These are phyloP conservation scores for Crossocerus cetratus DNA, from an alignment of 2,888 invertebrate species.

Conservation along the genomic window DNA sequence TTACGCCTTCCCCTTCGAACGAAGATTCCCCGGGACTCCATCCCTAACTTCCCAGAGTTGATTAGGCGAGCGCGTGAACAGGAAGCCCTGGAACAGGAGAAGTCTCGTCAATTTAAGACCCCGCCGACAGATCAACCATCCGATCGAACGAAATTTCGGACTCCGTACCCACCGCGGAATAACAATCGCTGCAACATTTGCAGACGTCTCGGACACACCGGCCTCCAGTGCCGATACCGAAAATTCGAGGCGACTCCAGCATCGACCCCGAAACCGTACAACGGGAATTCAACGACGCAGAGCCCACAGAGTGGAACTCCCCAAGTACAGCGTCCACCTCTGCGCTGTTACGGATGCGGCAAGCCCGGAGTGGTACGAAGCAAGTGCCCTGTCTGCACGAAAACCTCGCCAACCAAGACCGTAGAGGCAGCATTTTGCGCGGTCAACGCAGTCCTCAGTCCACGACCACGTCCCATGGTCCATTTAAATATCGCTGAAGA, in stretches of 20 bases:
- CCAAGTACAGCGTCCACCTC: no score
- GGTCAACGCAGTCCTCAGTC: background rate
- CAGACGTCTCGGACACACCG: background rate
- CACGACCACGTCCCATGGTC: background rate
- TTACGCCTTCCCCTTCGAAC: background rate
- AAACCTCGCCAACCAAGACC: fast-evolving
- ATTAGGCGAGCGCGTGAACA: no score
- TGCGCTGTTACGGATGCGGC: conserved; percentile 10
- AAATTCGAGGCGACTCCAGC: no score
- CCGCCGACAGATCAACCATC: no score
- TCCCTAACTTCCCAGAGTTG: background rate
- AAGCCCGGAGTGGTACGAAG: background rate
- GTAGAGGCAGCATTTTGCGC: background rate
- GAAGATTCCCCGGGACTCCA: background rate
- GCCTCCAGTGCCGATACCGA: background rate
- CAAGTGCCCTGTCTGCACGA: background rate
- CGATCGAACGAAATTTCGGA: background rate
- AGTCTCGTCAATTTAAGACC: no score
- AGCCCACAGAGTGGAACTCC: no score
- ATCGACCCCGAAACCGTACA: no score
- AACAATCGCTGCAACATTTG: conserved; percentile 1
- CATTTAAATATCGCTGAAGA: no score
- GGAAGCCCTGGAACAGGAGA: no score
- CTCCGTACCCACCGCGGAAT: background rate
- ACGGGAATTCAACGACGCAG: no score